phyloP scores from a whole-genome alignment of 2,113 vertebrate species.

The Rhombomys opimus region DNA sequence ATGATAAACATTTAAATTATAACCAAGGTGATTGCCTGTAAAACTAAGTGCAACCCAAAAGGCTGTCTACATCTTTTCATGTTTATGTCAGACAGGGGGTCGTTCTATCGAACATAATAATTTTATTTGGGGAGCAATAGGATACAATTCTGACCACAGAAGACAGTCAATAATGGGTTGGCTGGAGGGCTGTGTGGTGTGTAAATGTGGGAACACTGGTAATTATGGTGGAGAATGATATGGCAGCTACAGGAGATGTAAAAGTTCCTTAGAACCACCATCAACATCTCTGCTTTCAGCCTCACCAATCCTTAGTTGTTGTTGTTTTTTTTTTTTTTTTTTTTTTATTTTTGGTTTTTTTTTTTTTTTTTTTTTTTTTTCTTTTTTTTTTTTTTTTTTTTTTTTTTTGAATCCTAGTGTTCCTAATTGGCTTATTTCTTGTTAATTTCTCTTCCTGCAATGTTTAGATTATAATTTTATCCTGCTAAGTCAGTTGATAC shows the following conservation, averaged over 20 bases:
- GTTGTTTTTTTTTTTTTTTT: background rate
- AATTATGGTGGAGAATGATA: background rate
- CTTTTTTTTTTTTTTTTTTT: no score
- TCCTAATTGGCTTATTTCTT: background rate
- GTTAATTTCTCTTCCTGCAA: background rate
- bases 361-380: no score
- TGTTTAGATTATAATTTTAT: conserved; percentile 13
- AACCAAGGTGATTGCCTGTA: conserved; percentile 38
- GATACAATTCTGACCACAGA: background rate
- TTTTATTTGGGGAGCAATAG: background rate
- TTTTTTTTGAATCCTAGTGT: background rate
- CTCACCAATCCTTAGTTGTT: background rate
- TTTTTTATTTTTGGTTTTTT: no score
- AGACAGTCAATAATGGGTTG: background rate
- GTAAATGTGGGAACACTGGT: background rate
- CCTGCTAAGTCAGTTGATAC: background rate
- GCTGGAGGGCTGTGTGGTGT: background rate
- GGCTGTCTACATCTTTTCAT: background rate
- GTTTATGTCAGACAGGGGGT: background rate
- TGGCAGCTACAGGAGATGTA: background rate
- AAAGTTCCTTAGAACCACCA: background rate
- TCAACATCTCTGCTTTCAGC: background rate
- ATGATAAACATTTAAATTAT: conserved; percentile 42
- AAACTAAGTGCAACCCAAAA: conserved; percentile 37
- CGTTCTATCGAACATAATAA: background rate